Evolutionary conservation across 30 jellyfish, hydroid and myxozoan genomes (phyloP), one percentile per base, ranked within the genome.

Genomic region (Hydractinia echinata): DNA sequence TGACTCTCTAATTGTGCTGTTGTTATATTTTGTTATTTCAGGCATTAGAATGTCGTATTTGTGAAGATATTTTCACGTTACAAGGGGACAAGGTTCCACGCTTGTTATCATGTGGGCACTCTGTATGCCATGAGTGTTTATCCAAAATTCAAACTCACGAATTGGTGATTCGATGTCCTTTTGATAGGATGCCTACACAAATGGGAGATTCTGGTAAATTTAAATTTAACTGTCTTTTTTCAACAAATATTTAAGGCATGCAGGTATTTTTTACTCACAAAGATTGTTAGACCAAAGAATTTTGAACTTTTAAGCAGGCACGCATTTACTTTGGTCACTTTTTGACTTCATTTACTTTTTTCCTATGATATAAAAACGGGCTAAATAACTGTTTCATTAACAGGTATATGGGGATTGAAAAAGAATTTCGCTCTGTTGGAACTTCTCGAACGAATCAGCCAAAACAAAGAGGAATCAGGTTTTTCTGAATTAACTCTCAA

Each of bases 21-120:
- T n/a, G n/a, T n/a, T 62, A 15, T 62, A 10, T 9, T 9, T 56
- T 62, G 16, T 10, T 15, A 5, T 76, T 77, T 6, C 55, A 92
- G 98, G 95, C 91, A 13, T 70, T 92, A 14, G 98, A 87, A 87
- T 92, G 98, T 80, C 93, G 96, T 14, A 92, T 92, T 20, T 92
- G 98, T 66, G 96, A 92, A 53, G 98, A 92, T 74, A 68, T 78
- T 14, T 92, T 92, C 79, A 71, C 86, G 51, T 67, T 86, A 8
- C 95, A 92, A 66, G 98, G 98, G 18, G 95, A 87, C 58, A 79
- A 77, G 76, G 98, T 92, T 6, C 98, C 98, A 55, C 82, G 98
- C 60, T 83, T 92, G 51, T 74, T 92, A 58, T 44, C 95, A 10
- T 92, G 98, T 84, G 98, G 98, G 20, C 98, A 92, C 67, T 92